Base-by-base conservation (phyloP, 2,888 invertebrate genomes). In the Lithosia quadra region DNA sequence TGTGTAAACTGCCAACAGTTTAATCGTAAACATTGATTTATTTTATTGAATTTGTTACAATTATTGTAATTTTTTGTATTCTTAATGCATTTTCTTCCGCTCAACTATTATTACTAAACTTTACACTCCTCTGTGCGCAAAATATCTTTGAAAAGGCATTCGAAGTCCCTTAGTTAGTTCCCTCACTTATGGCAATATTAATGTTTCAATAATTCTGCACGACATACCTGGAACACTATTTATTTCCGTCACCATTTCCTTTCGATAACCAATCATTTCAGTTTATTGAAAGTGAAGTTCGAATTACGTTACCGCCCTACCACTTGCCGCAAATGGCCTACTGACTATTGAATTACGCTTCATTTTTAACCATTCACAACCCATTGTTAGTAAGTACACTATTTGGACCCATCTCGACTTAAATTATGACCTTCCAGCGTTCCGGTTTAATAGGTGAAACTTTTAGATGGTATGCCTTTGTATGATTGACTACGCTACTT, bases 341-440 rank as follows among this genome's bases (percentile, higher is more conserved):
- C 68, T 64, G 69, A 67, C 69, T 71, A 71, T 68, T 78, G 88
- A 91, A 91, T 90, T 90, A 90, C 84, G 84, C 78, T 81, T 84
- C 82, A 88, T 88, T 89, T 89, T 88, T 89, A 71, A 75, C 80
- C 62, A 75, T 74, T 81, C 68, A 65, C 65, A 55, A 60, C 15
- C 87, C 76, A 91, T 92, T 91, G 91, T 91, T 88, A 86, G 83
- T 81, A 72, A 70, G 73, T 75, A 71, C 72, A 63, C 65, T 72
- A 69, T 78, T 81, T 81, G 83, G 83, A 85, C 82, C 88, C 89
- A 89, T 91, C 90, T 86, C 84, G 79, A 80, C 80, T 86, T 75
- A 90, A 91, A 90, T 91, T 88, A 91, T 87, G 88, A 90, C 79
- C 83, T 80, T 65, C 63, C 65, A 66, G 24, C 65, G 69, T 73